These are phyloP conservation scores for Tapirus indicus DNA, from an alignment of 2,797 vertebrate species.

Conservation along the genomic window DNA sequence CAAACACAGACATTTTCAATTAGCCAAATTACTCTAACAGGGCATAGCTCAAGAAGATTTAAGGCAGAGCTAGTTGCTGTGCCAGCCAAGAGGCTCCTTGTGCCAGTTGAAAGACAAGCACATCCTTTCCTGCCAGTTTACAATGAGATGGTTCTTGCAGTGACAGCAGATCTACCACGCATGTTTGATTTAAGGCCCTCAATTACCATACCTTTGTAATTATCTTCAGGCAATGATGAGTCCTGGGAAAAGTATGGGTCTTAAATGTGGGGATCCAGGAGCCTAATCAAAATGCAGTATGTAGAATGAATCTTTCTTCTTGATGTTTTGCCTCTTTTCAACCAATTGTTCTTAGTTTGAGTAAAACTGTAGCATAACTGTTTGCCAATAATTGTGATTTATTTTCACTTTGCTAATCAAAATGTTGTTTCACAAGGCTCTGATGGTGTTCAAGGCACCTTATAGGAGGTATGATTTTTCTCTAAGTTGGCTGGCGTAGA, in stretches of 20 bases:
- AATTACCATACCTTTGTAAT: slow-evolving; percentile 88
- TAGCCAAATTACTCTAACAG: slow-evolving; percentile 87
- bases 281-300: slow-evolving; percentile 81
- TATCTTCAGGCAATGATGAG: slow-evolving; percentile 82
- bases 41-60: slow-evolving; percentile 83
- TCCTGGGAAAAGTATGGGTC: slow-evolving; percentile 80
- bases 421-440: slow-evolving; percentile 86
- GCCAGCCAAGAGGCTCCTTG: slow-evolving; percentile 83
- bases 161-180: slow-evolving; percentile 84
- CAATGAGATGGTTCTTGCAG: slow-evolving; percentile 84
- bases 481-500: slow-evolving; percentile 76
- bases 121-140: slow-evolving; percentile 83
- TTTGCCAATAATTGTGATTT: slow-evolving; percentile 86
- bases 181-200: slow-evolving; percentile 85
- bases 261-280: slow-evolving; percentile 80
- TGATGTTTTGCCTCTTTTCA: slow-evolving; percentile 84
- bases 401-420: slow-evolving; percentile 88
- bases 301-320: slow-evolving; percentile 83
- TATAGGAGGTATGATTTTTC: slow-evolving; percentile 81
- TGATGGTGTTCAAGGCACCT: slow-evolving; percentile 83
- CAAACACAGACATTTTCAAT: slow-evolving; percentile 84
- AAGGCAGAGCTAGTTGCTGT: slow-evolving; percentile 83
- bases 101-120: slow-evolving; percentile 82
- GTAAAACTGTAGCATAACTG: slow-evolving; percentile 82
- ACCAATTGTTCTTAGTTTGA: slow-evolving; percentile 85